Conservation (phyloP, 2,888 invertebrate genomes). For the Hecatera dysodea region DNA sequence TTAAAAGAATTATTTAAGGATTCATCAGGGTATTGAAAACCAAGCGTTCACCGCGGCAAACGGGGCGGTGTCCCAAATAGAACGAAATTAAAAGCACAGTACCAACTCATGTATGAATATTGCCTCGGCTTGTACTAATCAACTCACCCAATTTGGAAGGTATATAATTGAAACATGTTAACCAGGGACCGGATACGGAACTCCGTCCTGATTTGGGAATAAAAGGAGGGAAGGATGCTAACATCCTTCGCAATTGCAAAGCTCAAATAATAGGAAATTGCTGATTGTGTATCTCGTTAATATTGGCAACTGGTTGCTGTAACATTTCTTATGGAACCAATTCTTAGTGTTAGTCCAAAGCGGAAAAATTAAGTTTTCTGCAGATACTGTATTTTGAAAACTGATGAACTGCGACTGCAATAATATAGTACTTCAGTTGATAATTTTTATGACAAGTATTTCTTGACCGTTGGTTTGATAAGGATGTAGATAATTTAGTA, state of each 20-base stretch:
- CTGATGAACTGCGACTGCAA: too few relatives aligned
- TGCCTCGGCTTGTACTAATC: constrained; percentile 10
- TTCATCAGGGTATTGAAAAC: neutral
- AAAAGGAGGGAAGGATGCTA: constrained; percentile 28
- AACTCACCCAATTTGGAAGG: constrained; percentile 35
- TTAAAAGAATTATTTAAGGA: neutral
- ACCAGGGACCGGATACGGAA: constrained; percentile 25
- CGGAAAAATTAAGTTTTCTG: too few relatives aligned
- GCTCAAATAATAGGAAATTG: constrained; percentile 39
- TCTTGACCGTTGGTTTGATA: too few relatives aligned
- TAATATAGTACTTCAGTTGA: too few relatives aligned
- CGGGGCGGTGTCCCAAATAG: neutral
- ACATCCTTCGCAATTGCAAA: constrained; percentile 24
- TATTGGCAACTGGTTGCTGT: constrained; percentile 6
- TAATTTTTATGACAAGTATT: too few relatives aligned
- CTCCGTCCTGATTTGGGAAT: constrained; percentile 31
- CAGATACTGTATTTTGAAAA: too few relatives aligned
- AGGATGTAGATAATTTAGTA: too few relatives aligned
- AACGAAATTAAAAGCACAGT: constrained; percentile 5
- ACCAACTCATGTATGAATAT: constrained; percentile 22
- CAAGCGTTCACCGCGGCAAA: neutral
- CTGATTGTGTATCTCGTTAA: constrained; percentile 22
- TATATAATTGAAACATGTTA: constrained; percentile 39
- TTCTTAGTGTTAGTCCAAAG: too few relatives aligned
- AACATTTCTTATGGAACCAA: neutral